Percentiles rank a stretch among this genome's conserved stretches.
Conservation (phyloP, 2,797 vertebrate genomes). For the Semaprochilodus insignis region DNA sequence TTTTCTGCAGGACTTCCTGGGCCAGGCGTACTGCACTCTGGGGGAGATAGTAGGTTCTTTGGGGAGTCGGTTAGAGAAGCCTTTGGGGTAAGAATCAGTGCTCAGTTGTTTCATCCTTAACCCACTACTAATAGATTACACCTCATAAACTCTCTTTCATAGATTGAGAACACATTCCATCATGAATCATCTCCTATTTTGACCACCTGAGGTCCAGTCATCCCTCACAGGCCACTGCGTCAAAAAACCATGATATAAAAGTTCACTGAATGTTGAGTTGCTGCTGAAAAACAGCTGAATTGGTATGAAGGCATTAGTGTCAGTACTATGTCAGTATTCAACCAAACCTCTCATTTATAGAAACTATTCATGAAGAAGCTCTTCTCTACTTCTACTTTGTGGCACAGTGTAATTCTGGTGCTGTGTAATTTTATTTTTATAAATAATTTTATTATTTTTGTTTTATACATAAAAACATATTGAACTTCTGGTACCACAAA, state of each 20-base stretch:
- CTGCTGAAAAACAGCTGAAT: not conserved
- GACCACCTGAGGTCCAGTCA: not conserved
- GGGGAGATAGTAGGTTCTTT: constrained; percentile 96
- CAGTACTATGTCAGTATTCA: no score
- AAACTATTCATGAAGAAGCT: no score
- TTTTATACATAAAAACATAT: no score
- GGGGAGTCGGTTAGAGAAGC: constrained; percentile 91
- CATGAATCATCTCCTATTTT: not conserved
- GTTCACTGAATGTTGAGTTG: not conserved
- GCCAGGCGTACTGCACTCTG: constrained; percentile 91
- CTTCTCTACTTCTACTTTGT: no score
- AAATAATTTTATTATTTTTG: no score
- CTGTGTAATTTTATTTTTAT: no score
- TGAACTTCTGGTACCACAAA: no score
- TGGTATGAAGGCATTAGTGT: no score
- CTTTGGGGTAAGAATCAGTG: constrained; percentile 86
- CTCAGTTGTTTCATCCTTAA: not conserved
- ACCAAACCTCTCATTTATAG: no score
- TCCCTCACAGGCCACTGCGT: no score
- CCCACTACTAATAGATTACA: not conserved
- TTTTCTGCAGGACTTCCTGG: constrained; percentile 90
- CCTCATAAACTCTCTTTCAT: not conserved
- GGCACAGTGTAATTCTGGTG: no score
- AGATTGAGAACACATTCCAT: not conserved
- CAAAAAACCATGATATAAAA: not conserved